Percentiles rank a stretch among this genome's conserved stretches.
Evolutionary conservation across 2,888 invertebrate genomes (phyloP).

Genomic region (Imbricaverruca yamaguchii): DNA sequence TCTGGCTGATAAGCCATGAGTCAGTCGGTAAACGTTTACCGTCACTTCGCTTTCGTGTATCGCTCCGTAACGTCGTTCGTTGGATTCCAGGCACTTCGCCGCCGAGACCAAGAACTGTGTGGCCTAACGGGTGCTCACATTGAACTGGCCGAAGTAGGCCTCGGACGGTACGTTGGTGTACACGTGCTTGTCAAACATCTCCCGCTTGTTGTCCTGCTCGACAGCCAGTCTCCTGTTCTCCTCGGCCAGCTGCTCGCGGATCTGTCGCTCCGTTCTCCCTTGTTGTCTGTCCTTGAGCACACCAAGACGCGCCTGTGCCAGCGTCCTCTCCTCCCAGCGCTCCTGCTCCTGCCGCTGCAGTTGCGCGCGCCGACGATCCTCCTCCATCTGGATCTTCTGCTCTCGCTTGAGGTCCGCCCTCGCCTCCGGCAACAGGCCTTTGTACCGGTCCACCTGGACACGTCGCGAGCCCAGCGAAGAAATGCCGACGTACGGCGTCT

Average conservation of each 20-base stretch:
- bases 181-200: neutral
- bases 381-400: neutral
- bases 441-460: slow-evolving; percentile 6
- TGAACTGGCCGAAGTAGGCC: slow-evolving; percentile 13
- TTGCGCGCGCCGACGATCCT: neutral
- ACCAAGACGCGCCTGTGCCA: slow-evolving; percentile 8
- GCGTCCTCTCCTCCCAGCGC: slow-evolving; percentile 11
- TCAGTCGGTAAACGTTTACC: no score
- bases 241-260: neutral
- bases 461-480: slow-evolving; percentile 10
- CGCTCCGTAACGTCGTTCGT: no score
- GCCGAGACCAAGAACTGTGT: no score
- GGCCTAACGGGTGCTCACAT: neutral
- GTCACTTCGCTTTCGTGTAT: no score
- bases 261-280: neutral
- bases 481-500: neutral
- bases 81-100: no score
- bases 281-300: slow-evolving; percentile 4
- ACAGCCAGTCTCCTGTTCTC: neutral
- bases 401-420: neutral
- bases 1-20: no score
- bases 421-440: neutral
- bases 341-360: slow-evolving; percentile 10
- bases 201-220: slow-evolving; percentile 4
- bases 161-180: slow-evolving; percentile 11